Conservation (phyloP, 2,797 vertebrate genomes). For the Hypotaenidia okinawae region DNA sequence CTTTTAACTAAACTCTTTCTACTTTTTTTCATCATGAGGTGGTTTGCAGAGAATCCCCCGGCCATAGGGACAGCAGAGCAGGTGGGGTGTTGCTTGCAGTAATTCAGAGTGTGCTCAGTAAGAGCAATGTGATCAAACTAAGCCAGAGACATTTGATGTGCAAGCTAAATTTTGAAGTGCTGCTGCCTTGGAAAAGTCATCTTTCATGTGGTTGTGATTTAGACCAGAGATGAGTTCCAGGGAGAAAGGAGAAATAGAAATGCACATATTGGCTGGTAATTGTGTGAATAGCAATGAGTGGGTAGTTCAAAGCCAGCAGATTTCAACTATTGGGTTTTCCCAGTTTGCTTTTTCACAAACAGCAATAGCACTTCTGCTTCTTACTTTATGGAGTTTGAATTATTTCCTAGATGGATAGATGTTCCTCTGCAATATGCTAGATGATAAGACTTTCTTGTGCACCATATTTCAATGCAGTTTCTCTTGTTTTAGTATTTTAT, state of each 20-base stretch:
- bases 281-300: conserved; percentile 34
- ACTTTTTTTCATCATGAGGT: neutral
- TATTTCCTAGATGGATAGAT: neutral
- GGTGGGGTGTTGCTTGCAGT: neutral
- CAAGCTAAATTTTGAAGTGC: conserved; percentile 18
- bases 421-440: neutral
- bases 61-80: neutral
- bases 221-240: conserved; percentile 39
- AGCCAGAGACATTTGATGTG: neutral
- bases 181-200: conserved; percentile 44
- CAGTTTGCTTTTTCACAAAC: conserved; percentile 16
- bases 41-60: neutral
- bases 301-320: conserved; percentile 46
- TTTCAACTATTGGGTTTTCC: conserved; percentile 1
- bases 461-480: neutral
- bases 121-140: conserved; percentile 21
- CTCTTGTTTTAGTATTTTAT: conserved; percentile 1
- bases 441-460: neutral
- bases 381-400: neutral
- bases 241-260: conserved; percentile 45
- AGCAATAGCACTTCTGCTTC: neutral
- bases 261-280: conserved; percentile 36
- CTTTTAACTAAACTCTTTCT: neutral
- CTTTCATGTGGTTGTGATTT: conserved; percentile 53
- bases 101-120: neutral